phyloP scores from a whole-genome alignment of 2,113 vertebrate genomes.

The Phylloscopus whistleri region DNA sequence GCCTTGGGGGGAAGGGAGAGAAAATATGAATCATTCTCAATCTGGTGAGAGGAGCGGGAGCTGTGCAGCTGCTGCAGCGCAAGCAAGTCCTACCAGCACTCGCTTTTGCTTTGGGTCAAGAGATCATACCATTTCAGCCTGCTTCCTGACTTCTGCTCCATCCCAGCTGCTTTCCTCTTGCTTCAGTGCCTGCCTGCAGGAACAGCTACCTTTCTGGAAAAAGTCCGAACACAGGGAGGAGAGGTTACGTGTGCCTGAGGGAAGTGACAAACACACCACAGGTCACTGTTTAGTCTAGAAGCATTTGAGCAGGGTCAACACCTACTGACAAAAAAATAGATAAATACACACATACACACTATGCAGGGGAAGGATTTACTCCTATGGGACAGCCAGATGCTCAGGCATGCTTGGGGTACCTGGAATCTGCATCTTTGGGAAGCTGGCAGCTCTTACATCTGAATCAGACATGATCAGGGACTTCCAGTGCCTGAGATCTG shows the following conservation, averaged over 20 bases:
- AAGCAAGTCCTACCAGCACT: background rate
- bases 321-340: background rate
- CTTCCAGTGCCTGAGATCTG: background rate
- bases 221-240: background rate
- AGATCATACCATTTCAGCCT: background rate
- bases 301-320: background rate
- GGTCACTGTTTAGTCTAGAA: background rate
- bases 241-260: background rate
- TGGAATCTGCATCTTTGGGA: background rate
- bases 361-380: background rate
- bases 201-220: slow-evolving; percentile 16
- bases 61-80: background rate
- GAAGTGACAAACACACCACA: background rate
- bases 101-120: background rate
- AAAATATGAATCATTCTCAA: background rate
- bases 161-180: background rate
- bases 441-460: background rate
- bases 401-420: background rate
- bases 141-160: slow-evolving; percentile 9
- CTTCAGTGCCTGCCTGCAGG: slow-evolving; percentile 1
- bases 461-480: background rate
- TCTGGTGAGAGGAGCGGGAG: background rate
- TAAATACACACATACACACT: background rate
- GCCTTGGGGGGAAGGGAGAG: background rate
- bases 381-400: background rate